Conservation (phyloP, 2,113 vertebrate genomes). For the Phocoena phocoena region DNA sequence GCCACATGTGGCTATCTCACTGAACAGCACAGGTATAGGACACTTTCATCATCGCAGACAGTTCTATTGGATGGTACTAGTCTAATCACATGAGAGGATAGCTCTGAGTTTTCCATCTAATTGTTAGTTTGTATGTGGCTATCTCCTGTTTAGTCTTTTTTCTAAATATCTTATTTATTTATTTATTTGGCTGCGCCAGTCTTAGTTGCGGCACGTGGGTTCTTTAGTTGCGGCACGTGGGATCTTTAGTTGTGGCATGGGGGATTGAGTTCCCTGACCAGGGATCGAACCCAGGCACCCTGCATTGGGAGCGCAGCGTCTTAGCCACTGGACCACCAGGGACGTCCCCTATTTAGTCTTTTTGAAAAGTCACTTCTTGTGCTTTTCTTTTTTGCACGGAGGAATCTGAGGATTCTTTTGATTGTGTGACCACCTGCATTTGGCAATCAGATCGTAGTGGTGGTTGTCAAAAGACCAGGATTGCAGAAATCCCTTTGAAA, state of each 20-base stretch:
- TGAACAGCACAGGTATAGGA: fast-evolving
- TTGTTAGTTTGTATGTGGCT: background rate
- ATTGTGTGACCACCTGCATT: conserved; percentile 38
- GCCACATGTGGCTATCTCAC: background rate
- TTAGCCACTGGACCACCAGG: no score
- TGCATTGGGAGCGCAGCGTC: no score
- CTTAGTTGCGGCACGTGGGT: no score
- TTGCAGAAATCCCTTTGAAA: conserved; percentile 61
- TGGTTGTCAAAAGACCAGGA: conserved; percentile 31
- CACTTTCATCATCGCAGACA: background rate
- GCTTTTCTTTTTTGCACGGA: conserved; percentile 5
- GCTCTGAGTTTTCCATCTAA: background rate
- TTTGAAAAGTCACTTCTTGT: background rate
- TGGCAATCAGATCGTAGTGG: background rate
- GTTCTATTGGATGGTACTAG: background rate
- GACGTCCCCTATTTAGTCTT: background rate
- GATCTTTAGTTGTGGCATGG: no score
- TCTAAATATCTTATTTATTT: no score
- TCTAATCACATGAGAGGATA: background rate
- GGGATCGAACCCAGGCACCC: no score
- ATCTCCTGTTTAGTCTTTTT: conserved; percentile 3
- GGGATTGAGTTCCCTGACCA: no score
- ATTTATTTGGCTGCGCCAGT: no score
- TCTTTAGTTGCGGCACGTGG: no score
- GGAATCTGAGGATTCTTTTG: conserved; percentile 41